phyloP scores from a whole-genome alignment of 92 coral and sea anemone genomes.

The Anthopleura xanthogrammica region DNA sequence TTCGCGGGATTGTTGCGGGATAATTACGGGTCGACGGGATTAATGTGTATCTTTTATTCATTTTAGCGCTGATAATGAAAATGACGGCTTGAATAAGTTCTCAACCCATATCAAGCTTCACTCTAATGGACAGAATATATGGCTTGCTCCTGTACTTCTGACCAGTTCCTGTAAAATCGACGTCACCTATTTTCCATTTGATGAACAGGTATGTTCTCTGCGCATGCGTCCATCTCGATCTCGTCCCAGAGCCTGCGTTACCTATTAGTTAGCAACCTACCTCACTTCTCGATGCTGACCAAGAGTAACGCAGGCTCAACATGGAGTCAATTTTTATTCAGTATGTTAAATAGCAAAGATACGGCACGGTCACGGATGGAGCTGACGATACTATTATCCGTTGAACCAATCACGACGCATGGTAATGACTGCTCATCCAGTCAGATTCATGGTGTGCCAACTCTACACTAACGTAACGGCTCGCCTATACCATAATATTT shows the following conservation, averaged over 20 bases:
- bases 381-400: too few species aligned
- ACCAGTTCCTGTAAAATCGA: slow-evolving; percentile 44
- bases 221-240: neutral
- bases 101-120: slow-evolving; percentile 30
- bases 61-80: slow-evolving; percentile 25
- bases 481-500: too few species aligned
- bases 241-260: neutral
- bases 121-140: slow-evolving; percentile 27
- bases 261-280: neutral
- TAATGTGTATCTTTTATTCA: too few species aligned
- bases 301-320: neutral
- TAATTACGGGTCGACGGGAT: too few species aligned
- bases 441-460: too few species aligned
- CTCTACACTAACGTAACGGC: too few species aligned
- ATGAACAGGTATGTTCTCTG: slow-evolving; percentile 29
- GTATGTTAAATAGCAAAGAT: too few species aligned
- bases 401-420: too few species aligned
- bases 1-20: too few species aligned
- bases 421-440: too few species aligned
- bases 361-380: too few species aligned
- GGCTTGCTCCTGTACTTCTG: slow-evolving; percentile 44
- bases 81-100: slow-evolving; percentile 36
- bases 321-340: too few species aligned
- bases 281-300: neutral
- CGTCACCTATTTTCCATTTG: slow-evolving; percentile 46